Percentiles rank a stretch among this genome's conserved stretches.
Conservation (phyloP, 1,140 invertebrate genomes). For the Drosophila burlai region DNA sequence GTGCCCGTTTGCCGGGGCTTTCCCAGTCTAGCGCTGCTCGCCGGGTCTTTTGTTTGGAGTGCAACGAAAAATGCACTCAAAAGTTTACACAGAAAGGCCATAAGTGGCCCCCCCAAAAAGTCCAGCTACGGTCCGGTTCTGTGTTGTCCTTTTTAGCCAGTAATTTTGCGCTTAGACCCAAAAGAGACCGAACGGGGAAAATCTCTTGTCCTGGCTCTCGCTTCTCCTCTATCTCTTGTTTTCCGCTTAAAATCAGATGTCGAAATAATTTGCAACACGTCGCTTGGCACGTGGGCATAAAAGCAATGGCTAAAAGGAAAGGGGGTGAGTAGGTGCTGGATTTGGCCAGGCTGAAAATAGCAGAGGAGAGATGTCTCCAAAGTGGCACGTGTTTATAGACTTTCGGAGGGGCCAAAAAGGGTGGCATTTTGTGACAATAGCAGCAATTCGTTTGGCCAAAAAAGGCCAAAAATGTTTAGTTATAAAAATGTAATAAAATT, state of each 20-base stretch:
- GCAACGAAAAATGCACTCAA: slow-evolving; percentile 81
- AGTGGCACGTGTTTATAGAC: slow-evolving; percentile 78
- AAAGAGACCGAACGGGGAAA: slow-evolving; percentile 48
- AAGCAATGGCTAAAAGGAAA: slow-evolving; percentile 17
- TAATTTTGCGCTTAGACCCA: slow-evolving; percentile 78
- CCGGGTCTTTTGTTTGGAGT: slow-evolving; percentile 77
- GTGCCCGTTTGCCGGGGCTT: slow-evolving; percentile 46
- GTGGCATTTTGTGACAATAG: slow-evolving; percentile 30
- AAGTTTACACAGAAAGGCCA: slow-evolving; percentile 82
- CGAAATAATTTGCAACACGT: slow-evolving; percentile 84
- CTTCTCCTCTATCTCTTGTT: slow-evolving; percentile 71
- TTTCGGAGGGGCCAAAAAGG: slow-evolving; percentile 48
- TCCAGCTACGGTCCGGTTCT: not conserved
- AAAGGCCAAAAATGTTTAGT: not conserved
- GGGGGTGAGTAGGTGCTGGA: slow-evolving; percentile 2
- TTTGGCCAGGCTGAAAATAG: slow-evolving; percentile 21
- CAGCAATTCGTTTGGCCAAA: slow-evolving; percentile 38
- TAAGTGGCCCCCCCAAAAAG: slow-evolving; percentile 59
- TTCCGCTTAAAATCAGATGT: slow-evolving; percentile 84
- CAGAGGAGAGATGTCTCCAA: slow-evolving; percentile 37
- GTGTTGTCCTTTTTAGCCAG: slow-evolving; percentile 62
- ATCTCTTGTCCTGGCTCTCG: slow-evolving; percentile 37
- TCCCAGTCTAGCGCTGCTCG: slow-evolving; percentile 30
- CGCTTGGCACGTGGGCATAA: slow-evolving; percentile 61
- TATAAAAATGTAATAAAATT: not conserved